A percentile compares a stretch with the other conserved stretches of the same genome.
Conservation (phyloP, 2,888 invertebrate genomes). For the Eudemis profundana region DNA sequence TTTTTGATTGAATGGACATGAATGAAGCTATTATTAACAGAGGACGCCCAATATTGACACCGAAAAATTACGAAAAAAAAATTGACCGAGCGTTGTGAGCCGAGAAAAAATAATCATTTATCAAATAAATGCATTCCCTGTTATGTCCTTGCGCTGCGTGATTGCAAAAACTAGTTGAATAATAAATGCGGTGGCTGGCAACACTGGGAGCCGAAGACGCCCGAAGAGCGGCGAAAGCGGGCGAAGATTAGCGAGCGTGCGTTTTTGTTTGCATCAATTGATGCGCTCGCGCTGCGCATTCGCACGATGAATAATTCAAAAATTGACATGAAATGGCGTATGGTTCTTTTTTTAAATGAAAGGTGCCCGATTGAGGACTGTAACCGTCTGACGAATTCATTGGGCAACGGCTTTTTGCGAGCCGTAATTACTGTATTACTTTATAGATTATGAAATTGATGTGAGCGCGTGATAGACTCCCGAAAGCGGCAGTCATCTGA, state of each 20-base stretch:
- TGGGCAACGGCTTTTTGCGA: constrained; percentile 82
- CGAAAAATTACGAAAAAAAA: constrained; percentile 72
- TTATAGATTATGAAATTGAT: constrained; percentile 57
- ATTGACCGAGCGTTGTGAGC: constrained; percentile 57
- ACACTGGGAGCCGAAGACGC: constrained; percentile 75
- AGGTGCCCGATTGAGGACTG: constrained; percentile 86
- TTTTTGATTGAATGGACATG: constrained; percentile 67
- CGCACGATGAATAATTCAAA: constrained; percentile 85
- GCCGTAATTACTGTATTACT: constrained; percentile 80
- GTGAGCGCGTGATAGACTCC: constrained; percentile 33
- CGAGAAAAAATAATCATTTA: constrained; percentile 76
- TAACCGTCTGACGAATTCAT: constrained; percentile 86
- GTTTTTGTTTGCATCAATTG: constrained; percentile 85
- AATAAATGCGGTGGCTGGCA: constrained; percentile 79
- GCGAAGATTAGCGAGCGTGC: constrained; percentile 83
- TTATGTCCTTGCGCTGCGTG: constrained; percentile 83
- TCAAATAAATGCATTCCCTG: constrained; percentile 82
- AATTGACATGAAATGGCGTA: constrained; percentile 86
- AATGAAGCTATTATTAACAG: constrained; percentile 66
- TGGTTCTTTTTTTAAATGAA: constrained; percentile 84
- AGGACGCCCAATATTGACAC: constrained; percentile 70
- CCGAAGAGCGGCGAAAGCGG: constrained; percentile 73
- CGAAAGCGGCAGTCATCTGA: background rate
- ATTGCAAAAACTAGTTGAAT: constrained; percentile 83
- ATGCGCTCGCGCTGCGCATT: constrained; percentile 85